Evolutionary conservation across 2,888 invertebrate genomes (phyloP), one percentile per base, ranked within the genome.

Genomic region (Tuta absoluta): DNA sequence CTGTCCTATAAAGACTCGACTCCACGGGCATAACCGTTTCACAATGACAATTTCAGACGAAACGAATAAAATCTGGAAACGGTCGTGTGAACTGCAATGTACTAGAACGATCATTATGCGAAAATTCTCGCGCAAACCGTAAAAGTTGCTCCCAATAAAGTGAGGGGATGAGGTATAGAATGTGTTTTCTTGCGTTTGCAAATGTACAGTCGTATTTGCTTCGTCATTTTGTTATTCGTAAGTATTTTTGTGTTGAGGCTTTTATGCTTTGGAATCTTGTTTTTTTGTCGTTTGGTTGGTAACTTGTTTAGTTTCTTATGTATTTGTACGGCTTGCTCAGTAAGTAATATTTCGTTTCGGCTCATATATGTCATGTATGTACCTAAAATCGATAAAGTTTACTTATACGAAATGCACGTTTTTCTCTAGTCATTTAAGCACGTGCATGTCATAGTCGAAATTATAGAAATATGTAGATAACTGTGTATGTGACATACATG

Each of bases 11-110:
- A 62, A 38, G 24, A 28, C 23, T n/a, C 24, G 23, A 53, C 80
- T 79, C 51, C 51, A 76, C 72, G 71, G 75, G 68, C 70, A 72
- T 74, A 79, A 81, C 78, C 76, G 79, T 79, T 82, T 73, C 74
- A 76, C 76, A 73, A 74, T 77, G 76, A 75, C 74, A 74, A 71
- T 72, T 74, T 72, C 70, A 70, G 71, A 75, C 69, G 67, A 73
- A 75, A 75, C 70, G 72, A 70, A 73, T 74, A 72, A 74, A 77
- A 77, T 76, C 74, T 73, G 73, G 72, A 70, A 69, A 69, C 66
- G 69, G 63, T 62, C 58, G 63, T 58, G 66, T 62, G 53, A 67
- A 65, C 66, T 65, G 69, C 63, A 57, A 33, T 60, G 60, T 63
- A 63, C 59, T 60, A 38, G 63, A 65, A 59, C 63, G 49, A 65